These are phyloP conservation scores for Pangasianodon gigas DNA, from an alignment of 2,113 vertebrate genomes.

Conservation along the genomic window DNA sequence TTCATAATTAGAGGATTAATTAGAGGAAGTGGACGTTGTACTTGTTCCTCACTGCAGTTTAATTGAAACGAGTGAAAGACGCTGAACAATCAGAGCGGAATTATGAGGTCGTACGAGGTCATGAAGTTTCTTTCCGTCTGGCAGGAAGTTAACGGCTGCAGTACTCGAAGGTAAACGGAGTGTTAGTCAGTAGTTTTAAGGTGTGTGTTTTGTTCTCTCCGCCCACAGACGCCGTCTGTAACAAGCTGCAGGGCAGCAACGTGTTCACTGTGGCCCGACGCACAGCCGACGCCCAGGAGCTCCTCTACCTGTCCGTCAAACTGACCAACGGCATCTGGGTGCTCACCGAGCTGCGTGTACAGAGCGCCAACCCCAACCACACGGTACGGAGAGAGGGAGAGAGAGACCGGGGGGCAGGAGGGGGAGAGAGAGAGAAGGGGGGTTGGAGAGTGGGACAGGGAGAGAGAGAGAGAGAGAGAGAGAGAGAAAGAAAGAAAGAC, in stretches of 20 bases:
- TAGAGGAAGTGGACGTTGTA: neutral
- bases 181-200: neutral
- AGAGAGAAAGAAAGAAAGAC: too few species aligned
- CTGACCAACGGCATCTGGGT: slow-evolving; percentile 95
- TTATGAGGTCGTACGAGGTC: neutral
- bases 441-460: neutral
- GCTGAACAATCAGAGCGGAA: neutral
- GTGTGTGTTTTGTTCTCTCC: slow-evolving; percentile 10
- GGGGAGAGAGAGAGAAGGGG: neutral
- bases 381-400: slow-evolving; percentile 73
- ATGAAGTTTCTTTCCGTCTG: neutral
- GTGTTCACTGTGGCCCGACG: slow-evolving; percentile 95
- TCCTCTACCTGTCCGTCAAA: slow-evolving; percentile 97
- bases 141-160: neutral
- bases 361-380: slow-evolving; percentile 83
- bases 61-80: neutral
- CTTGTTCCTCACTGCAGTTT: neutral
- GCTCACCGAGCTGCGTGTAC: slow-evolving; percentile 88
- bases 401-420: accelerated
- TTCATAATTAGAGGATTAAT: neutral
- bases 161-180: neutral
- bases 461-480: neutral
- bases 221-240: slow-evolving; percentile 81
- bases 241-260: slow-evolving; percentile 91
- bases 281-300: slow-evolving; percentile 93